Evolutionary conservation across 2,797 vertebrate species (phyloP), one percentile per base, ranked within the genome.

Genomic region (Choloepus didactylus): DNA sequence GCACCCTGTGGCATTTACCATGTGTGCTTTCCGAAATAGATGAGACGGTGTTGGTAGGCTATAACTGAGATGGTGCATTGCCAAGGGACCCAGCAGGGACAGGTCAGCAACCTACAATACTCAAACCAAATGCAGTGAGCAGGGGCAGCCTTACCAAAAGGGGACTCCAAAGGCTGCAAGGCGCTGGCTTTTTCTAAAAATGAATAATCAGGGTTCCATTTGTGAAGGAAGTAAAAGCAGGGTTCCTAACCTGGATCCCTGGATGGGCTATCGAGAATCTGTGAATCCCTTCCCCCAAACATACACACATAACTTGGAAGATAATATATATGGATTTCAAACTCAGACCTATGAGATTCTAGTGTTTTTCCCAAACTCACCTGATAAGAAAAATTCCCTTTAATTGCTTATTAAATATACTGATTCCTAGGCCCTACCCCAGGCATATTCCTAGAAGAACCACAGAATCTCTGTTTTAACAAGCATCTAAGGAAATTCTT

Each of bases 401-500:
- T 66, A 56, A 29, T 16, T 41, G 7, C 35, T 88, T 67, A 92
- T 76, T 88, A 87, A 90, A 92, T 87, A 69, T 21, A 51, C 73
- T 12, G 54, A 95, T 62, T 81, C 70, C 46, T 92, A 90, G 56
- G 67, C 14, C 87, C 73, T 60, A 27, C 31, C 29, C 62, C 70
- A 80, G 64, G 11, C 72, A 46, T 38, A 75, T 18, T 49, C 29
- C 16, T 29, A 75, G 27, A 73, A 27, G 27, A 75, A 46, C 25
- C 72, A 18, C 4, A 12, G 72, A 49, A 9, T 29, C 44, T 51
- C 16, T 49, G 16, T 31, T 49, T 75, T 49, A 75, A 49, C 44
- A 19, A 16, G 66, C 88, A 92, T 23, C 64, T 72, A 66, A 92
- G 23, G 49, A 79, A 56, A n/a, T 91, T 92, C 77, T 90, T 83